Evolutionary conservation across 2,113 vertebrate species (phyloP), one percentile per base, ranked within the genome.

Genomic region (Seriola aureovittata): DNA sequence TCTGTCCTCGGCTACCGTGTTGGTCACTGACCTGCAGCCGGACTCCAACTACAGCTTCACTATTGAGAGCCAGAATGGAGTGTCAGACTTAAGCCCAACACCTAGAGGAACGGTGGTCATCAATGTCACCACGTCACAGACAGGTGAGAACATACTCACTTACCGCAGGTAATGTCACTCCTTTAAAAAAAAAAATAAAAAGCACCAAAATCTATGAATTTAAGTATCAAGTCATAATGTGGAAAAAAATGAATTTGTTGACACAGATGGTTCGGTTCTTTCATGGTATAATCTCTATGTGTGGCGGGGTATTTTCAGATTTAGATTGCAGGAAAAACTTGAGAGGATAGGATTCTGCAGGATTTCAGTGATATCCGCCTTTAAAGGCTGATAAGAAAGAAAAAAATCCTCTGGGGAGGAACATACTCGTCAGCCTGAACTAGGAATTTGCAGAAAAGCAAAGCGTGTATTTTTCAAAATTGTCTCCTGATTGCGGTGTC

Each of bases 11-110:
- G 71, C 95, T 34, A 92, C 85, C 3, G 94, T 96, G 58, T 75
- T 95, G 73, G 91, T 97, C 75, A 95, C 95, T 0, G 95, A 96
- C 80, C 91, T 97, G 64, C 94, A 95, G 87, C 94, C 96, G 0
- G 95, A 96, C 81, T 96, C 95, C 50, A 96, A 96, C 92, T 97
- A 96, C 87, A 95, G 93, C 78, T 97, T 96, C 78, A 95, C 93
- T 38, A 75, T 96, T 1, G 96, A 96, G 92, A 95, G 95, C 46
- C 89, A 96, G 72, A 96, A 96, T 1, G 96, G 96, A 1, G 95
- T 96, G 19, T 96, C 96, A 0, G 95, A 96, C 65, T 85, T 96
- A 11, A 96, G 94, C 73, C 90, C 94, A 4, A 85, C 80, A 2
- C 94, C 93, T 0, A 93, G 92, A 71, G 95, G 94, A 54, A 91